phyloP scores from a whole-genome alignment of 1,140 invertebrate species.

The Drosophila lacteicornis region DNA sequence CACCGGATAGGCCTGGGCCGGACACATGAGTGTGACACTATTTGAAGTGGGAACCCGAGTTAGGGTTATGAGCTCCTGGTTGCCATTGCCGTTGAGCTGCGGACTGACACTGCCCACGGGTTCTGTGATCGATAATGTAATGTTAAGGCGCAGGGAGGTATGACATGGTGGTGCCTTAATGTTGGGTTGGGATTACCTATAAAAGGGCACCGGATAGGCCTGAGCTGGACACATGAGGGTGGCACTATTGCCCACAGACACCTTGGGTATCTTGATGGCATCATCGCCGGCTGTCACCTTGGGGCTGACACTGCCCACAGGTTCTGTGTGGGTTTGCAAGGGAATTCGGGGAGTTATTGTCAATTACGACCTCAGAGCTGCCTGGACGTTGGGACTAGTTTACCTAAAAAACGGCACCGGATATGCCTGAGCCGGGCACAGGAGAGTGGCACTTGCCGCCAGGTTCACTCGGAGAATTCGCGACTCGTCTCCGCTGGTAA shows the following conservation, averaged over 20 bases:
- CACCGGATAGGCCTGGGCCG: slow-evolving; percentile 89
- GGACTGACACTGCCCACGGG: slow-evolving; percentile 87
- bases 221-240: slow-evolving; percentile 87
- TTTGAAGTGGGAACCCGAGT: slow-evolving; percentile 71
- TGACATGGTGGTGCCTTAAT: slow-evolving; percentile 28
- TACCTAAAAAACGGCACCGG: slow-evolving; percentile 89
- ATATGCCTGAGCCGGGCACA: slow-evolving; percentile 89
- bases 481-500: slow-evolving; percentile 84
- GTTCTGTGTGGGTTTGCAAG: slow-evolving; percentile 86
- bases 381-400: slow-evolving; percentile 69
- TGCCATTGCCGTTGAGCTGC: slow-evolving; percentile 85
- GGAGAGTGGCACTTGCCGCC: slow-evolving; percentile 84
- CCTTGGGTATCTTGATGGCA: slow-evolving; percentile 85
- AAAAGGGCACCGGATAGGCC: slow-evolving; percentile 87
- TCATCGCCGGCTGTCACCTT: slow-evolving; percentile 88
- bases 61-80: slow-evolving; percentile 70
- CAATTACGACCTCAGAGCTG: background rate
- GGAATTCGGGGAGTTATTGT: background rate
- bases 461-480: slow-evolving; percentile 69
- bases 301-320: slow-evolving; percentile 89
- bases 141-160: background rate
- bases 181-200: slow-evolving; percentile 86
- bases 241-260: slow-evolving; percentile 65
- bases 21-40: slow-evolving; percentile 87
- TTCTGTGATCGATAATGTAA: slow-evolving; percentile 82